Evolutionary conservation across 2,797 vertebrate species (phyloP), one percentile per base, ranked within the genome.

Genomic region (Ptychobarbus kaznakovi): DNA sequence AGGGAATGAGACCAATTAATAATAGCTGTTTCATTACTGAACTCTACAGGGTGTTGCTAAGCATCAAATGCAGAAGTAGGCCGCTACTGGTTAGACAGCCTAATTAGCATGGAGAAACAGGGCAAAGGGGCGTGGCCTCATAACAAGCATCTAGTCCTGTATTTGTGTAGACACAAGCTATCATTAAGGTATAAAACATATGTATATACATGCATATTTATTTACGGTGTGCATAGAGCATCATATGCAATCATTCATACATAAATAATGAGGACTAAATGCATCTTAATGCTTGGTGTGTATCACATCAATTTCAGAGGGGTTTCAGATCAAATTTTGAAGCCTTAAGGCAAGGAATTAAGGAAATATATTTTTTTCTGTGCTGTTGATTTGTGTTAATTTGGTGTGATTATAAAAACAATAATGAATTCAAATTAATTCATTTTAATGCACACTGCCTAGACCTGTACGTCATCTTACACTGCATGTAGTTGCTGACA

Each of bases 101-200:
- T 89, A 87, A 89, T 86, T 87, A 89, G 58, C 83, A 61, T 84
- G 68, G 73, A 89, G 86, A 87, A 87, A 77, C 77, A 86, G 88
- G 86, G 22, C 86, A 79, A 11, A 20, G 69, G 77, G 82, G 66
- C 28, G 82, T 72, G 82, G 73, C 53, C 42, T 70, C 65, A 44
- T 51, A 65, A 83, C 76, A 49, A 80, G 68, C 68, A 80, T 73
- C 66, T 40, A 84, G 51, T 58, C 66, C 66, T 49, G 25, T 70
- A 46, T 61, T 69, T 72, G 13, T 38, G 12, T 61, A 38, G 70
- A 76, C 44, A 75, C 70, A 38, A 40, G 49, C 72, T 46, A 53
- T 76, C 4, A 86, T 66, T 56, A 61, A 44, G 12, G 28, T 53
- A 85, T 28, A 32, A 85, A 73, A 80, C 11, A 12, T 6, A 68